Evolutionary conservation across 2,888 invertebrate genomes (phyloP).

Genomic region (Pammene fasciana): DNA sequence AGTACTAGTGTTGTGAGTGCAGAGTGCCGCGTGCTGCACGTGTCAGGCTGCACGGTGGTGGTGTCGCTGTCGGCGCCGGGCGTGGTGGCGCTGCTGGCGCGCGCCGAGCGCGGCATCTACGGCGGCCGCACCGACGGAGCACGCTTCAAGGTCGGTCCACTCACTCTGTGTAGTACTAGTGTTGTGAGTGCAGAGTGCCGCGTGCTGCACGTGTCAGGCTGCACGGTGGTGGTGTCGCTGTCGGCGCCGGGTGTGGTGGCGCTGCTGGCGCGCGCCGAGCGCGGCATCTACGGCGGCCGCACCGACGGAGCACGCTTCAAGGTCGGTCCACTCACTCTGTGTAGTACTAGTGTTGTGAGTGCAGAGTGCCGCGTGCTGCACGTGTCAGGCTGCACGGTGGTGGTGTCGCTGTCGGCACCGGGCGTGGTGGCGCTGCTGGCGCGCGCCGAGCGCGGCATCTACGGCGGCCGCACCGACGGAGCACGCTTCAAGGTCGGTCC

Average conservation of each 20-base stretch:
- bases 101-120: slow-evolving; percentile 83
- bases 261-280: slow-evolving; percentile 87
- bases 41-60: slow-evolving; percentile 80
- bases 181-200: background rate
- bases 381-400: slow-evolving; percentile 80
- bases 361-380: slow-evolving; percentile 21
- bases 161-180: too few relatives aligned
- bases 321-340: too few relatives aligned
- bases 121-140: slow-evolving; percentile 85
- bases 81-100: slow-evolving; percentile 84
- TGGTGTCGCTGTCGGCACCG: slow-evolving; percentile 15
- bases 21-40: slow-evolving; percentile 24
- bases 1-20: background rate
- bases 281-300: slow-evolving; percentile 79
- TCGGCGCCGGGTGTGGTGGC: slow-evolving; percentile 12
- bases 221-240: slow-evolving; percentile 67
- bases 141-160: slow-evolving; percentile 86
- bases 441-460: slow-evolving; percentile 84
- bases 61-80: slow-evolving; percentile 18
- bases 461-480: slow-evolving; percentile 83
- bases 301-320: slow-evolving; percentile 88
- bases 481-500: slow-evolving; percentile 85
- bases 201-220: slow-evolving; percentile 63
- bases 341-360: too few relatives aligned
- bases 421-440: slow-evolving; percentile 82